phyloP scores from a whole-genome alignment of 1,140 invertebrate species.

The Drosophila aff. region DNA sequence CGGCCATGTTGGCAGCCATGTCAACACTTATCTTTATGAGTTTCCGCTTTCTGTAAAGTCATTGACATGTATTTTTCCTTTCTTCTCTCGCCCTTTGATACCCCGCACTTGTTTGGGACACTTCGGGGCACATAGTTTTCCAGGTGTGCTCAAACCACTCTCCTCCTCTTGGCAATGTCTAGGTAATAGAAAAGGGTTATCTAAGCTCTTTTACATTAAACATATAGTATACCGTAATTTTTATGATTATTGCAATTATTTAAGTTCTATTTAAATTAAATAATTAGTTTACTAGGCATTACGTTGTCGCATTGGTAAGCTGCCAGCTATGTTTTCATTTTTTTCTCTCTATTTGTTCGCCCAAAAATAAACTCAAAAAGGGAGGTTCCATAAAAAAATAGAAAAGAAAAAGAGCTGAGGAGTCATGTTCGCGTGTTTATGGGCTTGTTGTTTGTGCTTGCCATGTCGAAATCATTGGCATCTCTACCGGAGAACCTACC shows the following conservation, averaged over 20 bases:
- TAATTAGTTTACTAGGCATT: background rate
- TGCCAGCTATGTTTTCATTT: conserved; percentile 1
- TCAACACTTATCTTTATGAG: conserved; percentile 85
- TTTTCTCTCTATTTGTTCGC: background rate
- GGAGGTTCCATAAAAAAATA: background rate
- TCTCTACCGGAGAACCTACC: background rate
- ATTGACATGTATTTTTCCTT: conserved; percentile 79
- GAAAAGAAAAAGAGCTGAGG: background rate
- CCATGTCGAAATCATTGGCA: conserved; percentile 25
- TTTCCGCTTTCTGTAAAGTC: conserved; percentile 85
- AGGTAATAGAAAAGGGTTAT: background rate
- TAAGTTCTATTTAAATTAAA: background rate
- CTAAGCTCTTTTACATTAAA: background rate
- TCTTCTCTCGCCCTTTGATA: conserved; percentile 31
- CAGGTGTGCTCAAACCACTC: background rate
- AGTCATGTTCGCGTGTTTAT: conserved; percentile 68
- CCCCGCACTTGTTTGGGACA: background rate
- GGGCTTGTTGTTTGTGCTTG: conserved; percentile 35
- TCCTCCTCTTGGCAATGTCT: background rate
- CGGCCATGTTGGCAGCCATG: conserved; percentile 76
- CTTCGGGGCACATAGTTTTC: background rate
- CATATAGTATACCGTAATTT: too few species aligned
- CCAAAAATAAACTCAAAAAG: conserved; percentile 62
- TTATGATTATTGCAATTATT: background rate
- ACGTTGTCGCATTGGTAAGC: background rate